Evolutionary conservation across 2,888 invertebrate species (phyloP), one percentile per base, ranked within the genome.

Genomic region (Pocota personata): DNA sequence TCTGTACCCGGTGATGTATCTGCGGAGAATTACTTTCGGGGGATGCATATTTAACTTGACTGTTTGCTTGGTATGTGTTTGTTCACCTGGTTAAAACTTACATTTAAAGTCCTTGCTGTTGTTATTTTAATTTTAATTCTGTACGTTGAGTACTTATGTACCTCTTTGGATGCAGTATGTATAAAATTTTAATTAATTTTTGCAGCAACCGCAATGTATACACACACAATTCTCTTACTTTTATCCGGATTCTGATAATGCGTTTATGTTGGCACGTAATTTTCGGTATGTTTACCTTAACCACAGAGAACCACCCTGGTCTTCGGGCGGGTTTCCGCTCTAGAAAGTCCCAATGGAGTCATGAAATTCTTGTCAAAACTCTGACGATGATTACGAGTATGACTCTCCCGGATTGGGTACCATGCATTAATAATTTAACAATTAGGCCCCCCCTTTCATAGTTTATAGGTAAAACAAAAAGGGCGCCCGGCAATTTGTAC

Each of bases 131-230:
- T 72, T 72, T 82, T 62, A 67, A 60, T 62, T 60, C 40, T 40
- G 46, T 64, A 35, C 24, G 52, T 40, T 46, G 52, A 67, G 82
- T 76, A 77, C 76, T 66, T 72, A 35, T 10, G 75, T 75, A 76
- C 71, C 71, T 72, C 72, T 86, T 86, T 71, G 76, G 19, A 86
- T 86, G 86, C 86, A 82, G 86, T 71, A 82, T 27, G 82, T 86
- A 86, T 86, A 76, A 86, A 86, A 82, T 77, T 86, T 86, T 86
- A 86, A 86, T 86, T 86, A 86, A 86, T 86, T 86, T 76, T 66
- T 86, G 76, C 84, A 76, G 62, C 27, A 72, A 72, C 78, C 62
- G 50, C 64, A 78, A 19, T 66, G 66, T 66, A 14, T 66, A 37
- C 27, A 64, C 32, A 55, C 62, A 43, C 30, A 35, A 8, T 7